Evolutionary conservation across 1,140 invertebrate genomes (phyloP).

Genomic region (Dendroctonus ponderosae): DNA sequence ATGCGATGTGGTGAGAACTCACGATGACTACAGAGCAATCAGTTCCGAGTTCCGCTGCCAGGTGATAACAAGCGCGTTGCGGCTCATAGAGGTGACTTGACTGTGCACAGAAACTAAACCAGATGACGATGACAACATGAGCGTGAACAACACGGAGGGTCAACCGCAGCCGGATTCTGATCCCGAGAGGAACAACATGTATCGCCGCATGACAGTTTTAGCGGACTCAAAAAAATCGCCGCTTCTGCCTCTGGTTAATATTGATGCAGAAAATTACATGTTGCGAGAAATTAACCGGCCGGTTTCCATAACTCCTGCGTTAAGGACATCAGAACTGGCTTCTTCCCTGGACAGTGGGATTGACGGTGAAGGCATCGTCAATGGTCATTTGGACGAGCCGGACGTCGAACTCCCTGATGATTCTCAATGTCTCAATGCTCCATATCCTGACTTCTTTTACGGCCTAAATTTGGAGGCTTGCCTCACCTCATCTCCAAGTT

Average conservation of each 20-base stretch:
- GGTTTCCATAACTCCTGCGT: conserved; percentile 33
- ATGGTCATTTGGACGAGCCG: conserved; percentile 15
- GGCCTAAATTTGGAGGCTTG: conserved; percentile 25
- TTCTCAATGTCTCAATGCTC: background rate
- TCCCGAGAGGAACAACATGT: conserved; percentile 38
- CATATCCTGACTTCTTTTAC: conserved; percentile 19
- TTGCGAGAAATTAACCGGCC: conserved; percentile 50
- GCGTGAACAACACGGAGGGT: conserved; percentile 37
- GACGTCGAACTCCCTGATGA: conserved; percentile 4
- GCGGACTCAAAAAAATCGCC: conserved; percentile 34
- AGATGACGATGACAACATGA: conserved; percentile 43
- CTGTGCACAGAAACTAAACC: conserved; percentile 28
- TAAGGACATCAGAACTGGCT: conserved; percentile 42
- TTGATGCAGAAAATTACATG: conserved; percentile 66
- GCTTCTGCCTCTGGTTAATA: conserved; percentile 44
- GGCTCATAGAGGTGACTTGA: conserved; percentile 19
- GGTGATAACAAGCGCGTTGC: conserved; percentile 32
- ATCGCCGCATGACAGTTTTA: conserved; percentile 34
- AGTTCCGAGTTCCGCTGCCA: conserved; percentile 36
- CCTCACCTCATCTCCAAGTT: conserved; percentile 12
- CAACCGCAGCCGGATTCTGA: conserved; percentile 31
- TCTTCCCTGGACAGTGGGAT: conserved; percentile 42
- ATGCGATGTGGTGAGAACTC: conserved; percentile 22
- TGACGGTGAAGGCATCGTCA: conserved; percentile 21
- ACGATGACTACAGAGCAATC: conserved; percentile 12